Base-by-base conservation (phyloP, 2,113 vertebrate genomes). In the Nerophis ophidion region DNA sequence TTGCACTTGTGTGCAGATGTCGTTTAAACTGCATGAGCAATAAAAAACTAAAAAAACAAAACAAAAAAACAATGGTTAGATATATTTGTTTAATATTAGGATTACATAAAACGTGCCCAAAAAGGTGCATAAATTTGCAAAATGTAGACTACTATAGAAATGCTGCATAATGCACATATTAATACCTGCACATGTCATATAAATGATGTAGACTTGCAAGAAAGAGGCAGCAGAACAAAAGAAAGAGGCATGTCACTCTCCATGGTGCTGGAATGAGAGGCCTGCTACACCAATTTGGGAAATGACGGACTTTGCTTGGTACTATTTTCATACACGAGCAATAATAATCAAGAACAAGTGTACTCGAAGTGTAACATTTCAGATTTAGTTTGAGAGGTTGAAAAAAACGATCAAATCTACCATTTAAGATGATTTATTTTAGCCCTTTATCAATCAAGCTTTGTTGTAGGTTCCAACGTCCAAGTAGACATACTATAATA, bases 181-280 rank as follows among this genome's bases (percentile, higher is more conserved):
- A 8, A n/a, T 54, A 4, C 2, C 17, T 58, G 40, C 10, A 14
- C 26, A 45, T 6, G 13, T 17, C 48, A 49, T 49, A 45, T 19
- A 45, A 53, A 55, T 26, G 34, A 40, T 2, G 4, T 15, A 11
- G n/a, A 3, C 9, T 1, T 40, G 9, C 35, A 40, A 55, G 53
- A 7, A 9, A n/a, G 35, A 11, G 11, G 11, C 15, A 40, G 17
- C 15, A 38, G 9, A 55, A 6, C 0, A 34, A 15, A 34, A 60
- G 3, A 8, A n/a, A n/a, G 26, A 47, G 8, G 5, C 10, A 4
- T 5, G 26, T 48, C 9, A 0, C 57, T 60, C 15, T 60, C 57
- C 57, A 4, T 35, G 68, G 76, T 79, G 1, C 71, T 82, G 48
- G 33, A 59, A 19, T 40, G 7, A 13, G n/a, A 19, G 16, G 40